Percentiles rank a stretch among this genome's conserved stretches.
phyloP scores from a whole-genome alignment of 92 coral and sea anemone genomes.

The Porites evermanni region DNA sequence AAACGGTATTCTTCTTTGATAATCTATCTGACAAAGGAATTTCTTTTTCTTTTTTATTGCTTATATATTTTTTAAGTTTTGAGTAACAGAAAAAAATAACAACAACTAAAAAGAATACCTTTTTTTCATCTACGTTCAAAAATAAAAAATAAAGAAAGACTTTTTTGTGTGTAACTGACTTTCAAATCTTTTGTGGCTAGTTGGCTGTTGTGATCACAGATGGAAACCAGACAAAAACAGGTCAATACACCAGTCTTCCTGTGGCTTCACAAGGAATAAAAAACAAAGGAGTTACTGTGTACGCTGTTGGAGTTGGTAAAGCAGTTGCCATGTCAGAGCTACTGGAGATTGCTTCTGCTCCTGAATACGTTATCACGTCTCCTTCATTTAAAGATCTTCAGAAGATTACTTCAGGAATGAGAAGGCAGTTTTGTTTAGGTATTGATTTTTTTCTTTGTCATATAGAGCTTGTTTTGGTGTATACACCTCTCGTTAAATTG shows the following conservation, averaged over 20 bases:
- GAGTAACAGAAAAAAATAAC: no score
- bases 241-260: slow-evolving; percentile 38
- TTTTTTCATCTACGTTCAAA: no score
- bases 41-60: no score
- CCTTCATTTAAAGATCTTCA: slow-evolving; percentile 62
- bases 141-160: no score
- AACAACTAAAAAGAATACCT: no score
- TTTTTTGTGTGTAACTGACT: no score
- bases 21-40: no score
- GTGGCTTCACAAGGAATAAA: slow-evolving; percentile 40
- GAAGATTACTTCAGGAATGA: slow-evolving; percentile 26
- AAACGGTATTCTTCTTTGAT: no score
- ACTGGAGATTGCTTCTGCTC: slow-evolving; percentile 55
- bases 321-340: slow-evolving; percentile 43
- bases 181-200: slow-evolving; percentile 16
- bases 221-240: slow-evolving; percentile 49
- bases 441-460: no score
- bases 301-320: slow-evolving; percentile 63
- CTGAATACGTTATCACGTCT: slow-evolving; percentile 21
- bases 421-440: slow-evolving; percentile 57
- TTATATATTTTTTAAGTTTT: no score
- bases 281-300: slow-evolving; percentile 54
- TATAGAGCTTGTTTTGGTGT: no score
- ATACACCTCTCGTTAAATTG: no score
- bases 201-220: slow-evolving; percentile 52